Evolutionary conservation across 2,888 invertebrate genomes (phyloP).

Genomic region (Cerastoderma edule): DNA sequence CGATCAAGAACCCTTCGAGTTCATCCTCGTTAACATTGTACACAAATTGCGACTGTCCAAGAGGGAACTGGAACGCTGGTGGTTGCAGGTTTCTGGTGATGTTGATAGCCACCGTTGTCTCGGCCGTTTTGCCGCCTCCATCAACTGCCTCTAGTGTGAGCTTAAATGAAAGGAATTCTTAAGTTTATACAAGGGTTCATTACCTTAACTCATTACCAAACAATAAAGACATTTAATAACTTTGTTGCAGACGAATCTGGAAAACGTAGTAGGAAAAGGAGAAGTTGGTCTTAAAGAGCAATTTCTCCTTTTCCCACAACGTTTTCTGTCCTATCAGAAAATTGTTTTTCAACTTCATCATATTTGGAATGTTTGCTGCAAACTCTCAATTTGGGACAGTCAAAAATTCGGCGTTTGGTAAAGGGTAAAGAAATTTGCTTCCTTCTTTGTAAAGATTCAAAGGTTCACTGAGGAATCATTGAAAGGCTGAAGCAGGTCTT

Average conservation of each 20-base stretch:
- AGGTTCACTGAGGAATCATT: too few species aligned
- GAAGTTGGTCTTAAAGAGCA: background rate
- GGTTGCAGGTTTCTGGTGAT: constrained; percentile 67
- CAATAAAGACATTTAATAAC: too few species aligned
- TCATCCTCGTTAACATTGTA: constrained; percentile 57
- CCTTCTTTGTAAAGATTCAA: too few species aligned
- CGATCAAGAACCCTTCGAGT: constrained; percentile 53
- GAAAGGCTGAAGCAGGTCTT: too few species aligned
- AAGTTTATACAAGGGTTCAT: background rate
- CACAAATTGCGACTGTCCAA: constrained; percentile 59
- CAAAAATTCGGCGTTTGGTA: too few species aligned
- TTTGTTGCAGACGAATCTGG: too few species aligned
- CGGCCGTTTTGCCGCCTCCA: constrained; percentile 40
- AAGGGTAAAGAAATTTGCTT: too few species aligned
- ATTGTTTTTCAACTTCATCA: background rate
- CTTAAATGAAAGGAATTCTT: constrained; percentile 37
- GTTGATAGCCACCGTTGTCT: constrained; percentile 59
- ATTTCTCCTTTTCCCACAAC: background rate
- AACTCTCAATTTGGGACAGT: too few species aligned
- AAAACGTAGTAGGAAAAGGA: background rate
- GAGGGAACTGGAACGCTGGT: constrained; percentile 59
- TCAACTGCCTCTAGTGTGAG: constrained; percentile 64
- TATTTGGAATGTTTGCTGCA: background rate
- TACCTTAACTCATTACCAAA: background rate
- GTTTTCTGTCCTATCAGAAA: too few species aligned